These are phyloP conservation scores for Sciurus niger DNA, from an alignment of 2,113 vertebrate species.

Conservation along the genomic window DNA sequence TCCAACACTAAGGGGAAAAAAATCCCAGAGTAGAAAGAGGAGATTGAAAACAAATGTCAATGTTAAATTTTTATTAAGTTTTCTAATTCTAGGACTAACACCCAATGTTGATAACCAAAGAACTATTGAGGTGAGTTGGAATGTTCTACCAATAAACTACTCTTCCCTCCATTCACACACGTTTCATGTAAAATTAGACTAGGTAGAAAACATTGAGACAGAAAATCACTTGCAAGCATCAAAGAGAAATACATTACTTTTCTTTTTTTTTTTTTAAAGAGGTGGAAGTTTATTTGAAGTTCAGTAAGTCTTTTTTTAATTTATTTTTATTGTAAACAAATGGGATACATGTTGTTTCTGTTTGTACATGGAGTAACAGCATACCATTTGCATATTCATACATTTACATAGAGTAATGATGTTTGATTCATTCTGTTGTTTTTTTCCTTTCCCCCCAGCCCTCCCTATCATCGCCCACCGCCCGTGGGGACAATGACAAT, in stretches of 20 bases:
- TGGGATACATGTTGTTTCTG: too few relatives aligned
- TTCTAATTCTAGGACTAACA: background rate
- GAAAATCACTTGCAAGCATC: background rate
- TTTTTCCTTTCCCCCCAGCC: too few relatives aligned
- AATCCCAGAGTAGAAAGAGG: background rate
- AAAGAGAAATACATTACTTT: background rate
- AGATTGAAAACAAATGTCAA: background rate
- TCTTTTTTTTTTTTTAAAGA: background rate
- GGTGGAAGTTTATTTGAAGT: too few relatives aligned
- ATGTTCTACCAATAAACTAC: background rate
- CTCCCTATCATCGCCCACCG: too few relatives aligned
- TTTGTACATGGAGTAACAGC: too few relatives aligned
- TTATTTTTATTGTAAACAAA: too few relatives aligned
- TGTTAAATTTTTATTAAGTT: background rate
- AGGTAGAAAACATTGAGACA: conserved; percentile 21
- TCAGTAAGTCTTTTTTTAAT: too few relatives aligned
- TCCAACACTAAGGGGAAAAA: too few relatives aligned
- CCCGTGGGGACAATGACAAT: too few relatives aligned
- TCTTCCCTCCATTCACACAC: background rate
- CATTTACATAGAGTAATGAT: too few relatives aligned
- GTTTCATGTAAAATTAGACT: conserved; percentile 1
- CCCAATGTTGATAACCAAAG: background rate
- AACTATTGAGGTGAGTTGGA: background rate
- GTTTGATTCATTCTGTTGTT: too few relatives aligned
- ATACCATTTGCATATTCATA: too few relatives aligned